Evolutionary conservation across 2,888 invertebrate genomes (phyloP).

Genomic region (Ptychoptera albimana): DNA sequence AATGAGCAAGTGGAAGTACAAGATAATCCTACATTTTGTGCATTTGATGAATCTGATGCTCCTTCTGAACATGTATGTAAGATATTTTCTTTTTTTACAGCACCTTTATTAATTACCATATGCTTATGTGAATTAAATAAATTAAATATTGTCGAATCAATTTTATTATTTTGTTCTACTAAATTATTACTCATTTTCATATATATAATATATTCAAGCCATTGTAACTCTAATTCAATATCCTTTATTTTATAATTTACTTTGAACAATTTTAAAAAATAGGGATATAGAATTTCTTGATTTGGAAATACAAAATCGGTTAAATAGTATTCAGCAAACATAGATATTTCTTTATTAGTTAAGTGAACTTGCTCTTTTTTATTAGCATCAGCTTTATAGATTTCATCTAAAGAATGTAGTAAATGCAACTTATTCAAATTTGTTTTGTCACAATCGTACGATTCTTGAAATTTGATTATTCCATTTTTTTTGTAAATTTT

Average conservation of each 20-base stretch:
- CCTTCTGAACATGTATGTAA: too few relatives aligned
- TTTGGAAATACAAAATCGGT: constrained; percentile 8
- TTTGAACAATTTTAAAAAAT: constrained; percentile 7
- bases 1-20: not conserved
- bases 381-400: too few relatives aligned
- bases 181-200: not conserved
- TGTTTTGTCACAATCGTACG: too few relatives aligned
- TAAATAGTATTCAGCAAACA: constrained; percentile 10
- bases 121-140: too few relatives aligned
- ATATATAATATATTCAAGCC: constrained; percentile 4
- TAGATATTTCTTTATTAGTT: constrained; percentile 2
- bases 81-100: too few relatives aligned
- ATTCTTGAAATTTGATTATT: too few relatives aligned
- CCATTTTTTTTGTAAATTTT: not conserved
- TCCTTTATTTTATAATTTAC: constrained; percentile 19
- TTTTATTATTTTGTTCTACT: not conserved
- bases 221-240: constrained; percentile 14
- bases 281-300: constrained; percentile 5
- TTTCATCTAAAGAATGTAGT: too few relatives aligned
- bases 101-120: too few relatives aligned
- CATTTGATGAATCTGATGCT: too few relatives aligned
- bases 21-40: not conserved
- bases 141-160: not conserved
- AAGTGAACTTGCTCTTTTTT: too few relatives aligned
- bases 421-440: too few relatives aligned